These are phyloP conservation scores for Bolinopsis microptera DNA, from an alignment of 37 sponge, comb jelly and placozoan genomes.

Conservation along the genomic window DNA sequence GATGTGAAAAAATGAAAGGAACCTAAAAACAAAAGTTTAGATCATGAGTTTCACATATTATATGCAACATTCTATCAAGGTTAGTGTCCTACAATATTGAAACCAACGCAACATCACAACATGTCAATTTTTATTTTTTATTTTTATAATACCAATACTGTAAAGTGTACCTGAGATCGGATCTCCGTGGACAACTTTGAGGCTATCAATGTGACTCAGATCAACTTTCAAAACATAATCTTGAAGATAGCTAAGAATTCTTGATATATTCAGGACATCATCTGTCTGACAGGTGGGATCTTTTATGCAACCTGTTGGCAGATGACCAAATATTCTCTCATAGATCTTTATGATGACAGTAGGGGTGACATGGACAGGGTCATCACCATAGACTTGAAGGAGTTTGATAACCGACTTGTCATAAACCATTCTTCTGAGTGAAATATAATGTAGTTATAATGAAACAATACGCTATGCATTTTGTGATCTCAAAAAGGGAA, in stretches of 20 bases:
- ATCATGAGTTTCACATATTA: too few species aligned
- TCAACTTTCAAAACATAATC: not conserved
- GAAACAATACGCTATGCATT: too few species aligned
- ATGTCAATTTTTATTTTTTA: too few species aligned
- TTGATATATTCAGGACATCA: not conserved
- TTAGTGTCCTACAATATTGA: too few species aligned
- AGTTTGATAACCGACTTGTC: not conserved
- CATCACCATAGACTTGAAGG: not conserved
- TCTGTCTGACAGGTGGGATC: not conserved
- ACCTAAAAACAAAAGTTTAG: too few species aligned
- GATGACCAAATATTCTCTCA: not conserved
- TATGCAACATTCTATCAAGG: not conserved
- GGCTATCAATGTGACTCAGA: constrained; percentile 4
- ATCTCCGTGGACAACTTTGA: not conserved
- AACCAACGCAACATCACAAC: too few species aligned
- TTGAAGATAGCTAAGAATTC: not conserved
- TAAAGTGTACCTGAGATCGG: not conserved
- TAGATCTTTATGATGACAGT: not conserved
- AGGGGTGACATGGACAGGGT: not conserved
- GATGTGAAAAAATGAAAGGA: too few species aligned
- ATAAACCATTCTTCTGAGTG: too few species aligned
- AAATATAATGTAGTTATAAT: too few species aligned
- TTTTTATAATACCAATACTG: too few species aligned
- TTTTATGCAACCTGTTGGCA: not conserved
- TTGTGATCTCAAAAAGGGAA: too few species aligned